Evolutionary conservation across 2,888 invertebrate genomes (phyloP).

Genomic region (Noctua fimbriata): DNA sequence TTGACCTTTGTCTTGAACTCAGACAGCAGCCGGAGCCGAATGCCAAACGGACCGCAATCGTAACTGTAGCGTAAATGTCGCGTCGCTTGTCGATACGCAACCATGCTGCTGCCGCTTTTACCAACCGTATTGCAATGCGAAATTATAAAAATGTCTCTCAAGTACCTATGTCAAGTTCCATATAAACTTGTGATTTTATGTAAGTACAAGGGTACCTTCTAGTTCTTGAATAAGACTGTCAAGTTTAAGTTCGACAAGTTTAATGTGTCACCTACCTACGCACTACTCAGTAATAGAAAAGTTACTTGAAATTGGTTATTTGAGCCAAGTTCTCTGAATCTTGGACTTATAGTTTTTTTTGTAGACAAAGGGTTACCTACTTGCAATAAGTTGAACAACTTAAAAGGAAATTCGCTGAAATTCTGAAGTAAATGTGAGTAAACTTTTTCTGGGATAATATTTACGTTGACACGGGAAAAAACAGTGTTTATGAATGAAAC

Average conservation of each 20-base stretch:
- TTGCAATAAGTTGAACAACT: background rate
- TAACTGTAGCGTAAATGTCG: slow-evolving; percentile 61
- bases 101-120: slow-evolving; percentile 24
- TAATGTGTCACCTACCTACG: background rate
- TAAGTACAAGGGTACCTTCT: background rate
- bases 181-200: background rate
- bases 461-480: slow-evolving; percentile 31
- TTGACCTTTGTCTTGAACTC: slow-evolving; percentile 65
- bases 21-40: slow-evolving; percentile 44
- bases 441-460: slow-evolving; percentile 28
- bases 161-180: slow-evolving; percentile 42
- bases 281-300: background rate
- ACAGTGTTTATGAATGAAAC: slow-evolving; percentile 13
- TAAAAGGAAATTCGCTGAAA: slow-evolving; percentile 16
- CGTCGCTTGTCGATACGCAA: slow-evolving; percentile 38
- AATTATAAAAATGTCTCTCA: slow-evolving; percentile 12
- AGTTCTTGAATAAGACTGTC: background rate
- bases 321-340: background rate
- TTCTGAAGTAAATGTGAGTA: slow-evolving; percentile 27
- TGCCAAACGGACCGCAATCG: slow-evolving; percentile 62
- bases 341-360: background rate
- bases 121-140: slow-evolving; percentile 8
- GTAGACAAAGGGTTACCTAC: background rate
- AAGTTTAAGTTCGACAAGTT: background rate
- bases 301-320: background rate